phyloP scores from a whole-genome alignment of 2,888 invertebrate species.

The Hydroisotoma schaefferi region DNA sequence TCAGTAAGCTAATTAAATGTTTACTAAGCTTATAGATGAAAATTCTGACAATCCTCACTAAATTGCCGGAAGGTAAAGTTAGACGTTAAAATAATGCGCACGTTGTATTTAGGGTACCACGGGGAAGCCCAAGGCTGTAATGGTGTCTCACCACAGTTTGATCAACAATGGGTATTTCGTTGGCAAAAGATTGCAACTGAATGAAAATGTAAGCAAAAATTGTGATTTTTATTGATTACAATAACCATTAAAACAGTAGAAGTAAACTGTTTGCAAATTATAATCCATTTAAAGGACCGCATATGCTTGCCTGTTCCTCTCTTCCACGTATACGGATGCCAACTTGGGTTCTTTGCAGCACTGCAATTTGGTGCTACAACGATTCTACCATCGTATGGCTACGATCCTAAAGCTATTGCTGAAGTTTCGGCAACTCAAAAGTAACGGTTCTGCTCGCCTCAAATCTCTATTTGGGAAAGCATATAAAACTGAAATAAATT shows the following conservation, averaged over 20 bases:
- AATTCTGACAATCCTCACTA: slow-evolving; percentile 10
- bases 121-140: slow-evolving; percentile 72
- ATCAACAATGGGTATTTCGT: slow-evolving; percentile 71
- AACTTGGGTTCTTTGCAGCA: slow-evolving; percentile 60
- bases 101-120: slow-evolving; percentile 64
- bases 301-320: slow-evolving; percentile 65
- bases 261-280: background rate
- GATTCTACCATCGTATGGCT: slow-evolving; percentile 61
- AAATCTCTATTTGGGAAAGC: background rate
- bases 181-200: slow-evolving; percentile 56
- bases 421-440: slow-evolving; percentile 58
- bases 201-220: slow-evolving; percentile 51
- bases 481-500: background rate
- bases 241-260: background rate
- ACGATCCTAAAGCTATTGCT: slow-evolving; percentile 62
- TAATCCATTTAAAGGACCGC: slow-evolving; percentile 50
- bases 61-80: background rate
- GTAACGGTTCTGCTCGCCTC: slow-evolving; percentile 52
- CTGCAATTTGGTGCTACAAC: slow-evolving; percentile 62
- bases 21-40: background rate
- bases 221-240: background rate
- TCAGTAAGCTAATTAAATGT: slow-evolving; percentile 20
- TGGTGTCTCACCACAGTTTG: slow-evolving; percentile 66
- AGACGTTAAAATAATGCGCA: too few relatives aligned
- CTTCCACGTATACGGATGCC: slow-evolving; percentile 76